These are phyloP conservation scores for Gyrodactylus bullatarudis DNA, from an alignment of 1,140 invertebrate genomes.

Conservation along the genomic window DNA sequence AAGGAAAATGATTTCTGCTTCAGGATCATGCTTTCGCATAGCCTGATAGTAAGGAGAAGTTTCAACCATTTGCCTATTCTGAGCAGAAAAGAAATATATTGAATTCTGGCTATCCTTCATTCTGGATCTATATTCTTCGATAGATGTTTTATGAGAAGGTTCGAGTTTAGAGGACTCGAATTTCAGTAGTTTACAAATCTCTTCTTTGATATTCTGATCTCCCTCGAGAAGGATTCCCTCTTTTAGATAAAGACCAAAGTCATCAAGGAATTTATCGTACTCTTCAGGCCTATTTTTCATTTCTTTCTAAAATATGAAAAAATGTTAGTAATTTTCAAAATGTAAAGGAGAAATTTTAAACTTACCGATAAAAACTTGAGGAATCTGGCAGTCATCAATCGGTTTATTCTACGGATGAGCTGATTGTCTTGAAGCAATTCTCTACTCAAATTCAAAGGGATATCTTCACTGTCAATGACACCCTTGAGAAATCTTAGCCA, in stretches of 20 bases:
- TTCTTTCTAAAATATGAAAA: slow-evolving; percentile 1
- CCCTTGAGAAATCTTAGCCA: slow-evolving; percentile 73
- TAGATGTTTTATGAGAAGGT: slow-evolving; percentile 36
- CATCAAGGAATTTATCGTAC: slow-evolving; percentile 51
- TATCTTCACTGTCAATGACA: slow-evolving; percentile 88
- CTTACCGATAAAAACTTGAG: slow-evolving; percentile 46
- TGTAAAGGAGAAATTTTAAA: slow-evolving; percentile 41
- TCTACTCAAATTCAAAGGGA: slow-evolving; percentile 71
- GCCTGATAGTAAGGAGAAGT: slow-evolving; percentile 72
- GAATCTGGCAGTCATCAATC: slow-evolving; percentile 43
- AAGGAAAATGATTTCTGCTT: slow-evolving; percentile 58
- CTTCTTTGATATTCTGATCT: slow-evolving; percentile 44
- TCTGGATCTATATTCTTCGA: slow-evolving; percentile 41
- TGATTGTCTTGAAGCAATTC: slow-evolving; percentile 69
- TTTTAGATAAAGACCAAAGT: slow-evolving; percentile 66
- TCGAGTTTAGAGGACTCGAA: slow-evolving; percentile 55
- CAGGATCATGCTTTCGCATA: slow-evolving; percentile 32
- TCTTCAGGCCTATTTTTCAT: slow-evolving; percentile 11
- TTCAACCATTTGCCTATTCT: slow-evolving; percentile 55
- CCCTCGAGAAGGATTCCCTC: slow-evolving; percentile 56
- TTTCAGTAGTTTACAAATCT: slow-evolving; percentile 50
- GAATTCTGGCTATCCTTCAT: slow-evolving; percentile 41
- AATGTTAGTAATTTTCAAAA: neutral
- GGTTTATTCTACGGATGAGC: slow-evolving; percentile 32
- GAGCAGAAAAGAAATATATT: slow-evolving; percentile 67